Base-by-base conservation (phyloP, 1,140 invertebrate genomes). In the Drosophila ogumai region DNA sequence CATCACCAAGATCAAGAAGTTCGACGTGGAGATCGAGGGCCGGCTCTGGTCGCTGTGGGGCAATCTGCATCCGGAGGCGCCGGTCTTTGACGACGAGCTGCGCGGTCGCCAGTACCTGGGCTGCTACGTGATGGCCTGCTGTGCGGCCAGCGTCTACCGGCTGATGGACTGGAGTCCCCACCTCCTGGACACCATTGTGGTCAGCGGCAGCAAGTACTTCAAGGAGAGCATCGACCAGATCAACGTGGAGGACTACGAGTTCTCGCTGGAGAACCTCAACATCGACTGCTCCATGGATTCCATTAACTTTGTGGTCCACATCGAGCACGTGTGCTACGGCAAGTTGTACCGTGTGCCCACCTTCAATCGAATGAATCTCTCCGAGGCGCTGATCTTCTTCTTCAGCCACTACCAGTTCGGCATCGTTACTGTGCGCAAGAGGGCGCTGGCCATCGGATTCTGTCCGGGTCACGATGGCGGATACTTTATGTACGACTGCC, bases 401-500 rank as follows among this genome's bases (percentile, higher is more conserved):
- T 95, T 95, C 68, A 94, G 94, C 55, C 93, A 93, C 60, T 92
- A 75, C 32, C 87, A 93, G 38, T 87, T 91, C 43, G 94, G 94
- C 3, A 93, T 95, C 13, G 92, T 95, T 28, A 92, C 92, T 61
- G 93, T 93, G 55, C 93, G 93, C 1, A 93, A 92, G 36, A 93
- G 94, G 57, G 93, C 94, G 50, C 82, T 95, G 50, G 94, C 94
- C 12, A 95, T 95, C 76, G 95, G 94, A 1, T 94, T 93, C 79
- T 81, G 88, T 40, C 82, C 86, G 9, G 87, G 91, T 0, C 74
- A 79, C 52, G 93, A 93, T 31, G 80, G 79, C 6, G 94, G 94
- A 9, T 95, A 95, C 77, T 95, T 94, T 71, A 94, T 95, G 94
- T 95, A 94, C 80, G 95, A 95, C 73, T 94, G 94, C 72, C 94